Evolutionary conservation across 2,797 vertebrate species (phyloP).

Genomic region (Cossypha caffra): DNA sequence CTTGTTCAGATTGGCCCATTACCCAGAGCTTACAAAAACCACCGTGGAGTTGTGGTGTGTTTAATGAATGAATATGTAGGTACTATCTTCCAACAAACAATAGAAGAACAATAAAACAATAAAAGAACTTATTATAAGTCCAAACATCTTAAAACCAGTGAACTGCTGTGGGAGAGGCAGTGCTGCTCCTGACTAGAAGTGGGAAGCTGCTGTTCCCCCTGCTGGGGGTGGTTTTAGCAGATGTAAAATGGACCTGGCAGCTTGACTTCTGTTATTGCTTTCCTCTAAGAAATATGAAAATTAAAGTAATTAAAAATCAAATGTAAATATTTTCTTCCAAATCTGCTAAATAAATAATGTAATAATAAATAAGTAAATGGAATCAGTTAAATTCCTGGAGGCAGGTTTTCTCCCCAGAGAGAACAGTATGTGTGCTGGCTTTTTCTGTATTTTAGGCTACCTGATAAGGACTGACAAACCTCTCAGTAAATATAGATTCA

Average conservation of each 20-base stretch:
- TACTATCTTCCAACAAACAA: background rate
- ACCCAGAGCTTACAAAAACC: background rate
- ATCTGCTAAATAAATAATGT: background rate
- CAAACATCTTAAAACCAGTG: background rate
- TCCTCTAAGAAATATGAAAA: background rate
- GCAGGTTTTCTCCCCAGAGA: background rate
- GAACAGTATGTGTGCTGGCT: rapidly evolving
- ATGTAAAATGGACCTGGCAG: background rate
- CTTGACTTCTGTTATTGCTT: background rate
- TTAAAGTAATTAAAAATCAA: background rate
- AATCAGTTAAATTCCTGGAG: background rate
- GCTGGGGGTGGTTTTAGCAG: background rate
- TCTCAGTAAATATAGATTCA: background rate
- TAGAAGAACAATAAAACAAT: too few relatives aligned
- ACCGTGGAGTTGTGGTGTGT: background rate
- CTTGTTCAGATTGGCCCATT: background rate
- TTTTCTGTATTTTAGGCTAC: background rate
- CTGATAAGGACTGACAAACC: background rate
- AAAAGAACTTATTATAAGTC: background rate
- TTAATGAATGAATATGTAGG: background rate
- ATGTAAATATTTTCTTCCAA: background rate
- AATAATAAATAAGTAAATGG: background rate
- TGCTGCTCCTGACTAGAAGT: background rate
- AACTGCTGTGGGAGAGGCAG: background rate
- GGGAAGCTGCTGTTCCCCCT: background rate